Evolutionary conservation across 2,113 vertebrate genomes (phyloP).

Genomic region (Herpailurus yagouaroundi): DNA sequence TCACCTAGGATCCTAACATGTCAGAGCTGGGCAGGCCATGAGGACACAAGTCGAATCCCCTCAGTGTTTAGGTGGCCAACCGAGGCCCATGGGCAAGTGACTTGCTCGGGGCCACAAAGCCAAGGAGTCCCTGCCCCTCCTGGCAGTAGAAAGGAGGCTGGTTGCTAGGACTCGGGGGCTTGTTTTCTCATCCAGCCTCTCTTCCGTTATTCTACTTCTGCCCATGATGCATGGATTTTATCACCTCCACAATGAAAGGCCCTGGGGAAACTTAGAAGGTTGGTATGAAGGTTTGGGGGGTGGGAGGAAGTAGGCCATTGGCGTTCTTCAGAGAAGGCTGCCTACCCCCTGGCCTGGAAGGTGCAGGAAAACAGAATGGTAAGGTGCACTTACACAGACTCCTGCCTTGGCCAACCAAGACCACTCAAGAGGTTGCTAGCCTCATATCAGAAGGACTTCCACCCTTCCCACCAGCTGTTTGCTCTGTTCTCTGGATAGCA

Average conservation of each 20-base stretch:
- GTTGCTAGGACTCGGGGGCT: background rate
- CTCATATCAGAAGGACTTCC: background rate
- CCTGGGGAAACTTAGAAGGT: background rate
- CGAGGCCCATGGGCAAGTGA: background rate
- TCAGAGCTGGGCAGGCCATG: background rate
- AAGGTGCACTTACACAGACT: background rate
- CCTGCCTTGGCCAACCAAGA: background rate
- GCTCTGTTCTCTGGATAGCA: background rate
- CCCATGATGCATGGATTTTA: background rate
- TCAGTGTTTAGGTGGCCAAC: background rate
- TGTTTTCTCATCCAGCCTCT: background rate
- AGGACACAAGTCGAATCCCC: background rate
- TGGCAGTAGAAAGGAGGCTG: background rate
- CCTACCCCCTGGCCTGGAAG: background rate
- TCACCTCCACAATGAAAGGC: background rate
- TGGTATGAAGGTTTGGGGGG: background rate
- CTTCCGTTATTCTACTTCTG: background rate
- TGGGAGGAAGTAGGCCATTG: background rate
- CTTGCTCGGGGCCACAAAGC: background rate
- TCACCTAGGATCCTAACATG: background rate
- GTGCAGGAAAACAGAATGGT: background rate
- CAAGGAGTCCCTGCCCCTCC: background rate
- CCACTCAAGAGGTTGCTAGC: background rate
- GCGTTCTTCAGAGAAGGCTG: background rate
- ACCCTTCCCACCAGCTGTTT: too few species aligned